Percentiles rank a stretch among this genome's conserved stretches.
Conservation (phyloP, 1,140 invertebrate genomes). For the Polyergus mexicanus region DNA sequence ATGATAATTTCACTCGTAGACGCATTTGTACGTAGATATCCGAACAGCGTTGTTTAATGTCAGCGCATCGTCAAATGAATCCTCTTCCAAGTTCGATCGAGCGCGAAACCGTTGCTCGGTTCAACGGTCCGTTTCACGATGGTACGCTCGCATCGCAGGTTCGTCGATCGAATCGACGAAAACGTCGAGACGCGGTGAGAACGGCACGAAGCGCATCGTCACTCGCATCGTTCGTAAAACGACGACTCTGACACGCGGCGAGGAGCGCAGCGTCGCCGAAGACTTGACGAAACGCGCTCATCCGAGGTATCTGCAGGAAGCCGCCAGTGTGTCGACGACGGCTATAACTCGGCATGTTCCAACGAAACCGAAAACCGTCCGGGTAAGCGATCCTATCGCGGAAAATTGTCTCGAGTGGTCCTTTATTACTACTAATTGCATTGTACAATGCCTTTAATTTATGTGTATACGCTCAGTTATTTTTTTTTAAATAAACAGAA, state of each 20-base stretch:
- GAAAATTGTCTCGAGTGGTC: not conserved
- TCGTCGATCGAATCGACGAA: slow-evolving; percentile 93
- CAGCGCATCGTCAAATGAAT: slow-evolving; percentile 21
- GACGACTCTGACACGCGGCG: slow-evolving; percentile 95
- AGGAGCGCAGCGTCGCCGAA: slow-evolving; percentile 92
- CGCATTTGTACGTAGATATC: not conserved
- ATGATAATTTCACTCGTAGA: not conserved
- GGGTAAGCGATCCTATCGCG: slow-evolving; percentile 79
- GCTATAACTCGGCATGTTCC: slow-evolving; percentile 80
- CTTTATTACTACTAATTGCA: not conserved
- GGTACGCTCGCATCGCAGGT: slow-evolving; percentile 73
- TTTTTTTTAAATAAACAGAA: no score
- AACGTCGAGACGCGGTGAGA: slow-evolving; percentile 91
- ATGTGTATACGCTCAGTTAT: no score
- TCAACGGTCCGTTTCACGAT: slow-evolving; percentile 52
- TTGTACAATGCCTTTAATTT: no score
- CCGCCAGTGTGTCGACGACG: slow-evolving; percentile 43
- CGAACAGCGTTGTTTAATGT: no score
- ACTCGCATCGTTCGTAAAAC: slow-evolving; percentile 96
- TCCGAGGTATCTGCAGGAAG: slow-evolving; percentile 86
- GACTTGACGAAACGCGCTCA: slow-evolving; percentile 88
- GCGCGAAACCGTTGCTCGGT: not conserved
- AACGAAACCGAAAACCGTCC: slow-evolving; percentile 81
- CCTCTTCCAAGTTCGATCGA: slow-evolving; percentile 21
- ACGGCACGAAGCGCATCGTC: slow-evolving; percentile 92